Conservation (phyloP, 2,888 invertebrate species). For the Cancer borealis region DNA sequence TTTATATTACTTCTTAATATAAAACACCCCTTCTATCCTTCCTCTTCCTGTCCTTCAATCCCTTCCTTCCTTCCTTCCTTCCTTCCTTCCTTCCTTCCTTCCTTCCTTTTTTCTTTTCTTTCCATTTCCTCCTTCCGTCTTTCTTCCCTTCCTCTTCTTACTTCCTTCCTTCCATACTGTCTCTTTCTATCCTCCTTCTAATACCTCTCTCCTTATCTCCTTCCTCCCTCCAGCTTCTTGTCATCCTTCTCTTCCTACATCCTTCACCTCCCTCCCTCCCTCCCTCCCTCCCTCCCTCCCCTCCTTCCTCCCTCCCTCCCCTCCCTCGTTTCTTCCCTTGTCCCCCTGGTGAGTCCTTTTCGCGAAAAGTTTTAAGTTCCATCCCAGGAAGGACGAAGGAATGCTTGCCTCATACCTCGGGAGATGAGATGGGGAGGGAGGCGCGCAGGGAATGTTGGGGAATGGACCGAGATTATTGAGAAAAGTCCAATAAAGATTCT, state of each 20-base stretch:
- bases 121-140: not conserved
- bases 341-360: constrained; percentile 12
- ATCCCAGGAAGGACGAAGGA: constrained; percentile 10
- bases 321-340: constrained; percentile 13
- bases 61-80: not conserved
- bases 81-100: not conserved
- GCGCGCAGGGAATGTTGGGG: constrained; percentile 35
- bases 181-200: not conserved
- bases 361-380: constrained; percentile 43
- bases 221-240: not conserved
- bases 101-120: not conserved
- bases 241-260: not conserved
- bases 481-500: constrained; percentile 43
- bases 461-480: constrained; percentile 45
- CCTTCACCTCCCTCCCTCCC: not conserved
- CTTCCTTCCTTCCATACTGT: not conserved
- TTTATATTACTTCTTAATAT: no score
- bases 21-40: not conserved
- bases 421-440: constrained; percentile 22
- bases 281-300: not conserved
- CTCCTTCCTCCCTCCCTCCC: not conserved
- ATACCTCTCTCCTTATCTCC: not conserved
- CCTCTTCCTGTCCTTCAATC: not conserved
- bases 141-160: not conserved
- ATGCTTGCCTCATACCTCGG: constrained; percentile 21